A percentile compares a stretch with the other conserved stretches of the same genome.
Evolutionary conservation across 2,113 vertebrate species (phyloP).

Genomic region (Cavia aperea): DNA sequence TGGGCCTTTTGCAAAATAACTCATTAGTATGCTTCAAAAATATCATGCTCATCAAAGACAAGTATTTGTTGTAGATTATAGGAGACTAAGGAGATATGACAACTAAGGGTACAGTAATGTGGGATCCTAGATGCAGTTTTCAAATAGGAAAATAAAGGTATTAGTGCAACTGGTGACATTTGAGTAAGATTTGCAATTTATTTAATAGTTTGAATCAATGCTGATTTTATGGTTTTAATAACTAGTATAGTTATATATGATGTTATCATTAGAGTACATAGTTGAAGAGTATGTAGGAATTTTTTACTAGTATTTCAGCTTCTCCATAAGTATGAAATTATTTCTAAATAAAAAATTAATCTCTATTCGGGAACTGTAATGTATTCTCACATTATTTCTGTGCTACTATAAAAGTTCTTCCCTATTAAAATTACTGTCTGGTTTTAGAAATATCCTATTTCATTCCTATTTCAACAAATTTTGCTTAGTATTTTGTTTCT

Average conservation of each 20-base stretch:
- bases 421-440: slow-evolving; percentile 12
- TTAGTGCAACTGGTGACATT: not conserved
- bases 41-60: not conserved
- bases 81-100: not conserved
- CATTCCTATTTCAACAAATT: not conserved
- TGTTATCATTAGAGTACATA: not conserved
- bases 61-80: not conserved
- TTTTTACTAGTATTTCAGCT: not conserved
- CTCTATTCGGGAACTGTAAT: not conserved
- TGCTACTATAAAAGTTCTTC: not conserved
- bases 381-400: not conserved
- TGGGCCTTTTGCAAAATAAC: not conserved
- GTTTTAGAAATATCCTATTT: slow-evolving; percentile 25
- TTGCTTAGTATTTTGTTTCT: not conserved
- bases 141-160: not conserved
- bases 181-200: not conserved
- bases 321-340: not conserved
- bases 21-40: not conserved
- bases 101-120: not conserved
- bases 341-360: slow-evolving; percentile 24
- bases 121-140: not conserved
- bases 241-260: not conserved
- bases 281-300: not conserved
- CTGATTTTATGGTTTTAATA: slow-evolving; percentile 24
- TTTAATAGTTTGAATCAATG: not conserved